These are phyloP conservation scores for Apamea monoglypha DNA, from an alignment of 2,888 invertebrate genomes.

Conservation along the genomic window DNA sequence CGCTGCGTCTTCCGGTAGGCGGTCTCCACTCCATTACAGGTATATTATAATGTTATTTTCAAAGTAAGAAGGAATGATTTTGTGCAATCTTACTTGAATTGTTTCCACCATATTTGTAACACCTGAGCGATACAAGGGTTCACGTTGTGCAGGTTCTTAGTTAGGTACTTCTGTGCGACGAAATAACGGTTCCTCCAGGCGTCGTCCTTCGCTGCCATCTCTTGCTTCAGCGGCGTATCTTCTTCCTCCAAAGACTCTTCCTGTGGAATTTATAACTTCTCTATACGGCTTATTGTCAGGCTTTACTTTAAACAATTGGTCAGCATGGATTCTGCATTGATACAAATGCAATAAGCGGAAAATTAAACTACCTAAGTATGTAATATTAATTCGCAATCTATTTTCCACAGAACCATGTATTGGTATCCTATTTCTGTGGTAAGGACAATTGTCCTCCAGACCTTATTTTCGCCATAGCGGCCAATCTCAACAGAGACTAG, in stretches of 20 bases:
- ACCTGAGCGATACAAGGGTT: constrained; percentile 96
- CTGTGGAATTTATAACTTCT: constrained; percentile 66
- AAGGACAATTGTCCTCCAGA: background rate
- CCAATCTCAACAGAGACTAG: no score
- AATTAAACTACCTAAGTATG: background rate
- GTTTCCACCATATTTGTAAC: constrained; percentile 94
- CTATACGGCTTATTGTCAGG: background rate
- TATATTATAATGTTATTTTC: background rate
- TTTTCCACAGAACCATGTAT: background rate
- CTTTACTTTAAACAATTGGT: background rate
- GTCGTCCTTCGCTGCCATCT: constrained; percentile 91
- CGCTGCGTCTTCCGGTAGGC: background rate
- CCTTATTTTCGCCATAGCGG: no score
- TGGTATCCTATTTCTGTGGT: background rate
- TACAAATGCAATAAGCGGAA: background rate
- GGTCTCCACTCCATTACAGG: background rate
- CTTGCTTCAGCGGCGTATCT: constrained; percentile 89
- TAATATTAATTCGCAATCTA: background rate
- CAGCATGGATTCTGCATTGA: background rate
- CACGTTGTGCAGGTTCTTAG: constrained; percentile 92
- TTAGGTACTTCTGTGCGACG: constrained; percentile 78
- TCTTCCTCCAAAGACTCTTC: constrained; percentile 88
- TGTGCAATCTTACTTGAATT: constrained; percentile 91
- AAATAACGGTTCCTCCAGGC: constrained; percentile 91
- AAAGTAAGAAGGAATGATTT: background rate